phyloP scores from a whole-genome alignment of 1,140 invertebrate genomes.

The Gonioctena quinquepunctata region DNA sequence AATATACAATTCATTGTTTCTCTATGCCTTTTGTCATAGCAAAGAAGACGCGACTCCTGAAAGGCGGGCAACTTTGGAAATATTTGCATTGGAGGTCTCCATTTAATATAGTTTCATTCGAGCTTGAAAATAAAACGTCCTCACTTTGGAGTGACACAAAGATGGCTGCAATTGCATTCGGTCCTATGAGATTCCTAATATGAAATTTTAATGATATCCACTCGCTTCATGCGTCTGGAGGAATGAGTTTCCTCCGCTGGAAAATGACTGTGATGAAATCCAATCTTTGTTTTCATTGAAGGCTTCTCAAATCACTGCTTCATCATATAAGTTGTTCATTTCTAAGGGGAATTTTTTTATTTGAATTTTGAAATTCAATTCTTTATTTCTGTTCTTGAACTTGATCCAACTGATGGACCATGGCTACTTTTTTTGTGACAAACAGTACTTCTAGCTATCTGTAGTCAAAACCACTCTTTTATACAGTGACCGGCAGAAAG shows the following conservation, averaged over 20 bases:
- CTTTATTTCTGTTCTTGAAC: neutral
- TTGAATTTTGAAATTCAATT: neutral
- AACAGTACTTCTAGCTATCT: too few species aligned
- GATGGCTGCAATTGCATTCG: neutral
- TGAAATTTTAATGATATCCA: neutral
- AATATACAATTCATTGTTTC: neutral
- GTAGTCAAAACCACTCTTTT: too few species aligned
- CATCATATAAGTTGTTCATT: too few species aligned
- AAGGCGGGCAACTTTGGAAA: neutral
- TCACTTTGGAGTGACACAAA: too few species aligned
- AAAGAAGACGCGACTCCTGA: neutral
- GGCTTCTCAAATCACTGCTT: too few species aligned
- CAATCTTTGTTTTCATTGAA: neutral
- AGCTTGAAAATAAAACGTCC: neutral
- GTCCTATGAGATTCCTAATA: neutral
- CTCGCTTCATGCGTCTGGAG: neutral
- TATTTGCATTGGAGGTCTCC: neutral
- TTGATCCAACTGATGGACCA: neutral
- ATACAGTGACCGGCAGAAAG: too few species aligned
- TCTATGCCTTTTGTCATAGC: neutral
- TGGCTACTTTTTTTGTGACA: too few species aligned
- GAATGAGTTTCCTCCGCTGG: neutral
- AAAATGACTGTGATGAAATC: neutral
- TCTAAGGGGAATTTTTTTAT: too few species aligned
- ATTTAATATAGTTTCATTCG: neutral